Conservation (phyloP, 2,113 vertebrate species). For the Phaethornis superciliosus region DNA sequence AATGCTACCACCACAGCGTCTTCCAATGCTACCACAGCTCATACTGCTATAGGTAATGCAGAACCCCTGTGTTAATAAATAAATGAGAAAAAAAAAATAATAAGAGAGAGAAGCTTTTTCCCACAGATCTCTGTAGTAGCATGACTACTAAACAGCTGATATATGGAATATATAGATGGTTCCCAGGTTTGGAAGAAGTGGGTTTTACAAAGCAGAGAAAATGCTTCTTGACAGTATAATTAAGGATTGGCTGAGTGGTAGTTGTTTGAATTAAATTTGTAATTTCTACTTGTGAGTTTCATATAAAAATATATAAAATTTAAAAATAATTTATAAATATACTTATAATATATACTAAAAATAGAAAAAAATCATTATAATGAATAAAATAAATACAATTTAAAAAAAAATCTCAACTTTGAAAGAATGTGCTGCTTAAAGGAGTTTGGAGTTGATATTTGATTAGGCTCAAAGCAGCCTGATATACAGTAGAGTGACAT, state of each 20-base stretch:
- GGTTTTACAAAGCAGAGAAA: neutral
- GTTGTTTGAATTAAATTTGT: neutral
- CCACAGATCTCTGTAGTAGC: neutral
- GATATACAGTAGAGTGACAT: neutral
- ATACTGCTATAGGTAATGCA: conserved; percentile 55
- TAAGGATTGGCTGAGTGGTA: neutral
- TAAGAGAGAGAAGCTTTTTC: neutral
- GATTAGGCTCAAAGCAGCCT: neutral
- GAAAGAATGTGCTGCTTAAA: neutral
- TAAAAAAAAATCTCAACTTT: neutral
- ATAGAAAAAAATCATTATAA: no score
- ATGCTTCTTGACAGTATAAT: neutral
- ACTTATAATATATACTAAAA: no score
- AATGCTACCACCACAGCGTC: fast-evolving
- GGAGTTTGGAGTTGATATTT: neutral
- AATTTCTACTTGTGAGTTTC: neutral
- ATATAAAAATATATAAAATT: no score
- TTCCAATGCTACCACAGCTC: neutral
- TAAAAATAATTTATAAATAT: no score
- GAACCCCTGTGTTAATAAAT: no score
- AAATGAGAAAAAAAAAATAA: no score
- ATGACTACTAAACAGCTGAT: neutral
- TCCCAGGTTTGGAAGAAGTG: neutral
- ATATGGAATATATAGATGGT: neutral
- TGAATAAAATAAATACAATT: no score